Evolutionary conservation across 2,888 invertebrate genomes (phyloP), one percentile per base, ranked within the genome.

Genomic region (Zygogramma bicolorata): DNA sequence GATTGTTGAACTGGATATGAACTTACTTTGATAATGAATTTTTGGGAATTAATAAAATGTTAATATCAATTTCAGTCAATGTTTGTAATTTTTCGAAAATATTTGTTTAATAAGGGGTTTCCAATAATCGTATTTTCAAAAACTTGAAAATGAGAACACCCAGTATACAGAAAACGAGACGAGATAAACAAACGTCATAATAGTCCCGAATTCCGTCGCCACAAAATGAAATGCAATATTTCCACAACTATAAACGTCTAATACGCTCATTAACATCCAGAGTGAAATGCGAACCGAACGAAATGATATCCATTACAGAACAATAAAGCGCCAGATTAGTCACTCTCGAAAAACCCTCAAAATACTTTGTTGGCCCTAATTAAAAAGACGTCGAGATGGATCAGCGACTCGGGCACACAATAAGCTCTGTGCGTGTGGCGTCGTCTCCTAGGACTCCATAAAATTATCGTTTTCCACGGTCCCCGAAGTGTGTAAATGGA

Each of bases 401-500:
- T 67, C 66, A 31, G 15, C 63, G 53, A 63, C 49, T 27, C n/a
- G 40, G 62, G 27, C 68, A 65, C 69, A 65, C 68, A 68, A 70
- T 66, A 58, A 67, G 71, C 61, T 29, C 53, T 42, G 67, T 65
- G 71, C 71, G 73, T 71, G 73, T 67, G 67, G 69, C 70, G 67
- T n/a, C n/a, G n/a, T 73, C 76, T 68, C 68, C 15, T n/a, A 66
- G 62, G 70, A 46, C 70, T 58, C 58, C 53, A 70, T 68, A 68
- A 73, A 73, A 73, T 75, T 65, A 71, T 75, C 74, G 65, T 71
- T 73, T 65, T 49, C 61, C 53, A 31, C 57, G 27, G 34, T 53
- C 65, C 65, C 59, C 62, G 63, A 60, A 74, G 65, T 74, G 71
- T 74, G 74, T 71, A 72, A 76, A 74, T 70, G 70, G 71, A 25